Conservation (phyloP, 1,140 invertebrate genomes). For the Eueides isabella region DNA sequence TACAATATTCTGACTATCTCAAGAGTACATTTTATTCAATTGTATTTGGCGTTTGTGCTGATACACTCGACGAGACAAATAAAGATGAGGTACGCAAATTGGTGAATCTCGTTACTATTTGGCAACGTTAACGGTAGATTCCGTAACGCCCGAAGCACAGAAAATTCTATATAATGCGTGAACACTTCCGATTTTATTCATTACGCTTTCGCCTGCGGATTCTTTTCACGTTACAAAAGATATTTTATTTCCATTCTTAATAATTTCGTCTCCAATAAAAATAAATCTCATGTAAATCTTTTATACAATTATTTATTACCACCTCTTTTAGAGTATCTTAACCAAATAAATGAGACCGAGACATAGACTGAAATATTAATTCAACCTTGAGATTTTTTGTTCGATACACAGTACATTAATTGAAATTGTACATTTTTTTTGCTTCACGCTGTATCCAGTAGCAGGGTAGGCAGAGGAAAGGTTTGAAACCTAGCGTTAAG, state of each 20-base stretch:
- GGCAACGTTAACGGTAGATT: slow-evolving; percentile 41
- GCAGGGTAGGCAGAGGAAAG: no score
- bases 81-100: slow-evolving; percentile 58
- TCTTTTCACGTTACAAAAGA: not conserved
- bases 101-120: slow-evolving; percentile 68
- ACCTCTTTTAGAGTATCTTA: not conserved
- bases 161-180: slow-evolving; percentile 24
- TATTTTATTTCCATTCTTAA: not conserved
- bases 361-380: no score
- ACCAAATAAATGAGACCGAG: not conserved
- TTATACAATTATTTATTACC: not conserved
- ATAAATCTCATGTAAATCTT: not conserved
- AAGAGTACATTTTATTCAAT: slow-evolving; percentile 30
- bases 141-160: slow-evolving; percentile 41
- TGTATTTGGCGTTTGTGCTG: slow-evolving; percentile 24
- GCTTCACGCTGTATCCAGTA: no score
- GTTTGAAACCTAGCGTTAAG: no score
- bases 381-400: no score
- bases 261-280: not conserved
- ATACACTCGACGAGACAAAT: slow-evolving; percentile 45
- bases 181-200: slow-evolving; percentile 15
- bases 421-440: no score
- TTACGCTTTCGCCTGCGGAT: not conserved
- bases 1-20: slow-evolving; percentile 4
- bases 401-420: no score